Conservation (phyloP, 2,113 vertebrate species). For the Syngnathoides biaculeatus region DNA sequence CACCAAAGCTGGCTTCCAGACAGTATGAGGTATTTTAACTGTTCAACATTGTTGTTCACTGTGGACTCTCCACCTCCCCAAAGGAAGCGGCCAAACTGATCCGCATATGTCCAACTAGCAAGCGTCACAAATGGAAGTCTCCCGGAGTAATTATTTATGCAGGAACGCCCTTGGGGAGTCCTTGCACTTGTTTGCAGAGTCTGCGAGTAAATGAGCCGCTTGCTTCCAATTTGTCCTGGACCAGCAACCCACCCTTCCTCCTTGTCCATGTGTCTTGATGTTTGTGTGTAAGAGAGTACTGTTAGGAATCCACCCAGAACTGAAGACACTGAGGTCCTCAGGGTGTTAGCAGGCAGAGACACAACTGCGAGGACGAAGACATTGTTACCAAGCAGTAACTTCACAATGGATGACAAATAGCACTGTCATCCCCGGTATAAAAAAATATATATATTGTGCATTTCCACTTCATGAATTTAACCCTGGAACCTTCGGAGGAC, state of each 20-base stretch:
- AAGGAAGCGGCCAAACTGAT: constrained; percentile 62
- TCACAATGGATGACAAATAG: neutral
- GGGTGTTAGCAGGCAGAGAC: constrained; percentile 34
- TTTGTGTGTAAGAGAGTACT: constrained; percentile 12
- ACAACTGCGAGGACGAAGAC: constrained; percentile 32
- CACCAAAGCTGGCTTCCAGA: neutral
- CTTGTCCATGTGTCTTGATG: constrained; percentile 11
- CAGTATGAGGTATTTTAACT: neutral
- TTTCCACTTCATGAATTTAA: neutral
- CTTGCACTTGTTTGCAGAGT: constrained; percentile 72
- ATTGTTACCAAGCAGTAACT: constrained; percentile 26
- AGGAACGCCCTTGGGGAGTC: constrained; percentile 70
- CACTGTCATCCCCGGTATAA: neutral
- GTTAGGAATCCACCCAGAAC: constrained; percentile 58
- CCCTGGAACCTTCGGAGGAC: neutral
- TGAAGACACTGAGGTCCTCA: constrained; percentile 49
- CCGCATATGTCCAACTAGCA: constrained; percentile 55
- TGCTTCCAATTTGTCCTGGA: constrained; percentile 73
- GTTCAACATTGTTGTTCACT: constrained; percentile 52
- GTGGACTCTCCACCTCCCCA: constrained; percentile 26
- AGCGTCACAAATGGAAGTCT: constrained; percentile 65
- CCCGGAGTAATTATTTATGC: constrained; percentile 66
- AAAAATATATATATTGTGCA: neutral
- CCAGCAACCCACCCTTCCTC: constrained; percentile 50
- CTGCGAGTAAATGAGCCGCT: constrained; percentile 75